phyloP scores from a whole-genome alignment of 2,113 vertebrate genomes.

The Hydrochoerus hydrochaeris region DNA sequence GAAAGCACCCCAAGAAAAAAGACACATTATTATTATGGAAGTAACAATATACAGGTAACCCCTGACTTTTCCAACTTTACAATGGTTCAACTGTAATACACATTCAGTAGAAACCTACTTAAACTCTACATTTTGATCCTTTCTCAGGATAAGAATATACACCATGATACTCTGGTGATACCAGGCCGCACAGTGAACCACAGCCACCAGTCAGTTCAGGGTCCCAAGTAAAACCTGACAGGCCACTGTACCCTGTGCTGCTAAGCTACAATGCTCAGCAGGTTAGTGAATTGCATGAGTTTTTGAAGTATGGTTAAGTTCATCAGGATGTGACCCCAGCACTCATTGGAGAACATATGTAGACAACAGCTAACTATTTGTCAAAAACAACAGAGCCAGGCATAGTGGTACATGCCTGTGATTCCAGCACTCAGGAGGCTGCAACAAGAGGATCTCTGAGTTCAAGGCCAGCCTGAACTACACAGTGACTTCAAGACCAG shows the following conservation, averaged over 20 bases:
- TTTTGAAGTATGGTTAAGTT: background rate
- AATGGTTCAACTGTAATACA: background rate
- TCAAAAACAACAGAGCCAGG: background rate
- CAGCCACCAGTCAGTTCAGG: background rate
- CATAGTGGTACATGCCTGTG: background rate
- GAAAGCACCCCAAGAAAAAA: background rate
- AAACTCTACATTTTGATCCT: background rate
- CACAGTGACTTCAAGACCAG: background rate
- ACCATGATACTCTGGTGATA: background rate
- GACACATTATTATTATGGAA: background rate
- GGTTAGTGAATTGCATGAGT: background rate
- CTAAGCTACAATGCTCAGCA: background rate
- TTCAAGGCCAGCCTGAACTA: background rate
- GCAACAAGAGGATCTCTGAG: background rate
- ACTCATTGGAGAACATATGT: background rate
- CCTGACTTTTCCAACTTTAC: background rate
- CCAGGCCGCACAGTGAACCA: background rate
- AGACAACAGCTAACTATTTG: background rate
- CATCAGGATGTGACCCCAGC: background rate
- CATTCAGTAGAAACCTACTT: background rate
- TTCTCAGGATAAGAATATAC: background rate
- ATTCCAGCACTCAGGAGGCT: background rate
- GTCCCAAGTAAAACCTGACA: background rate
- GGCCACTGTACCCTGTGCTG: background rate
- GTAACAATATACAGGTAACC: background rate